These are phyloP conservation scores for Tenthredo distinguenda DNA, from an alignment of 2,888 invertebrate genomes.

Conservation along the genomic window DNA sequence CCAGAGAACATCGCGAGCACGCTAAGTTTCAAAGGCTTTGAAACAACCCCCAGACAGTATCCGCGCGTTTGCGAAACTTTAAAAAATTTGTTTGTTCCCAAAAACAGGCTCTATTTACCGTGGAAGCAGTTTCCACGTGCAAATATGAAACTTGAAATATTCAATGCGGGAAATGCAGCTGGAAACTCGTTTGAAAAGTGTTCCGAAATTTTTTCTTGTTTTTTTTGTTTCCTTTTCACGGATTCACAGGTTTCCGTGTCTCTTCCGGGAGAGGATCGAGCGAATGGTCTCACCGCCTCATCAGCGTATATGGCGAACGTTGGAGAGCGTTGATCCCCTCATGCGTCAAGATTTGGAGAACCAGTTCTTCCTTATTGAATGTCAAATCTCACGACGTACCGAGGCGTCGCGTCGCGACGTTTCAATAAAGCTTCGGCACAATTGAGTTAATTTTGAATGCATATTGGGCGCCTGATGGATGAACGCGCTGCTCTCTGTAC, in stretches of 20 bases:
- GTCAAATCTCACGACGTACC: neutral
- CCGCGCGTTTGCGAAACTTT: neutral
- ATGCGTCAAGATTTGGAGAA: slow-evolving; percentile 12
- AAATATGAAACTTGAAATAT: neutral
- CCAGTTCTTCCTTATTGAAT: slow-evolving; percentile 1
- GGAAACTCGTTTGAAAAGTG: neutral
- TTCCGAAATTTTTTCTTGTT: neutral
- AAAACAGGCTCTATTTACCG: neutral
- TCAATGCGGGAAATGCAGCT: neutral
- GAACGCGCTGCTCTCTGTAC: neutral
- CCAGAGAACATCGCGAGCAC: neutral
- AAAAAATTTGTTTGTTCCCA: slow-evolving; percentile 26
- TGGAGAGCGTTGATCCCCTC: neutral
- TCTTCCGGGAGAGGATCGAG: neutral
- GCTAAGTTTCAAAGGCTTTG: slow-evolving; percentile 35
- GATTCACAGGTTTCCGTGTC: neutral
- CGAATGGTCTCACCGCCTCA: neutral
- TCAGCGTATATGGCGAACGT: slow-evolving; percentile 3
- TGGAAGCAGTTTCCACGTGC: neutral
- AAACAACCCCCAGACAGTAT: neutral
- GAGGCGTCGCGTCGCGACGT: slow-evolving; percentile 12
- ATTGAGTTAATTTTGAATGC: slow-evolving; percentile 48
- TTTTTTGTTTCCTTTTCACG: neutral
- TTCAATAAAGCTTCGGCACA: slow-evolving; percentile 37
- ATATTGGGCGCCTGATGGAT: neutral